These are phyloP conservation scores for Alligator sinensis DNA, from an alignment of 2,113 vertebrate genomes.

Conservation along the genomic window DNA sequence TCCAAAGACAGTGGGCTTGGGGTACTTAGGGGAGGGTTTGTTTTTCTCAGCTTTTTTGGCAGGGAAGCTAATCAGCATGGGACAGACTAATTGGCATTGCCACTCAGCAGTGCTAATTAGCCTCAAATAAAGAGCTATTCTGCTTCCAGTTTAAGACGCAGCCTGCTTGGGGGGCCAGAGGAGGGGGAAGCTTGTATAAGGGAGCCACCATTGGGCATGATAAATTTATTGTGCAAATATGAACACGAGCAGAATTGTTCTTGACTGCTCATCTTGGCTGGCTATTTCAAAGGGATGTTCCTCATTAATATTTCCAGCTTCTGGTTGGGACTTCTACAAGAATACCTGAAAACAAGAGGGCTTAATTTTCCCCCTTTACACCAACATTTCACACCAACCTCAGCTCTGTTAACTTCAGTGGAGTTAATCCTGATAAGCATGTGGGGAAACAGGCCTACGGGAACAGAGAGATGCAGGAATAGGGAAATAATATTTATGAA, in stretches of 20 bases:
- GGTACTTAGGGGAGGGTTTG: no score
- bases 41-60: no score
- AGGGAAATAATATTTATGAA: not conserved
- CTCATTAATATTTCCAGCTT: slow-evolving; percentile 32
- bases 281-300: not conserved
- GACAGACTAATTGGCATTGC: no score
- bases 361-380: not conserved
- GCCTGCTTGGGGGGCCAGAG: no score
- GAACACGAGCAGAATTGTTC: not conserved
- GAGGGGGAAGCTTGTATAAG: no score
- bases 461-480: not conserved
- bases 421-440: not conserved
- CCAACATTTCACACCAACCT: not conserved
- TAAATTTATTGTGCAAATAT: not conserved
- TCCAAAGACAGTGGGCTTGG: no score
- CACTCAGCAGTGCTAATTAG: no score
- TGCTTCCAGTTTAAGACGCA: no score
- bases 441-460: not conserved
- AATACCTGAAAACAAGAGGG: not conserved
- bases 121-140: no score
- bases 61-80: no score
- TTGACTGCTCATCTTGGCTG: slow-evolving; percentile 1
- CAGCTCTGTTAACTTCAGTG: not conserved
- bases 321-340: slow-evolving; percentile 7
- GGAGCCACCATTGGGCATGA: no score